phyloP scores from a whole-genome alignment of 1,140 invertebrate genomes.

The Chrysoperla carnea region DNA sequence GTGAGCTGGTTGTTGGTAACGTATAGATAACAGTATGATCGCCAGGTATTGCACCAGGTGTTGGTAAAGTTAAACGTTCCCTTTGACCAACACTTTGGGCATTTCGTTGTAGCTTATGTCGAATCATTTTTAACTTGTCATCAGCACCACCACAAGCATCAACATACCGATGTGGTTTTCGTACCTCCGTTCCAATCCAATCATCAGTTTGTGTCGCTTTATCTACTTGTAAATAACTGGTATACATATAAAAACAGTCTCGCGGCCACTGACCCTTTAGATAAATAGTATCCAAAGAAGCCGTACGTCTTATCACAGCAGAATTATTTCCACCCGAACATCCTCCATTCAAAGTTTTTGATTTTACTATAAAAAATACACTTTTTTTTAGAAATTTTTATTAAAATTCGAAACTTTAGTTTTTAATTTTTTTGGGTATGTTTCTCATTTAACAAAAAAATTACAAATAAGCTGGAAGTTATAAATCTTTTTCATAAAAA shows the following conservation, averaged over 20 bases:
- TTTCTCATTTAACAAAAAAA: too few relatives aligned
- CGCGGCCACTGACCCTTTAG: conserved; percentile 57
- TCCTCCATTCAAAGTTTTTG: conserved; percentile 32
- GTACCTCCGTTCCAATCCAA: conserved; percentile 30
- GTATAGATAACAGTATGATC: neutral
- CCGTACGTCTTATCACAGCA: conserved; percentile 50
- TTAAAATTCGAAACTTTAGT: neutral
- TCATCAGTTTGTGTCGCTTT: conserved; percentile 66
- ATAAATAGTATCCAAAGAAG: conserved; percentile 59
- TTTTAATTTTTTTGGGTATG: neutral
- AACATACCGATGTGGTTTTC: conserved; percentile 16
- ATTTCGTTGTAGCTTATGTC: conserved; percentile 29
- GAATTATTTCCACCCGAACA: conserved; percentile 21
- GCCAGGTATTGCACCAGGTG: neutral
- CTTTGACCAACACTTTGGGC: conserved; percentile 27
- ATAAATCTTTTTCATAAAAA: too few relatives aligned
- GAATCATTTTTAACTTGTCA: conserved; percentile 33
- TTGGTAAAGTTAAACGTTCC: conserved; percentile 27
- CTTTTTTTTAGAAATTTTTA: neutral
- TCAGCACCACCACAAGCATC: conserved; percentile 12
- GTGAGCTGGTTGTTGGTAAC: neutral
- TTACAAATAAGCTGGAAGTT: too few relatives aligned
- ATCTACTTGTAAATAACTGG: conserved; percentile 46
- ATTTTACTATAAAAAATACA: conserved; percentile 32
- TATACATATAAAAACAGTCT: conserved; percentile 44